These are phyloP conservation scores for Falco columbarius DNA, from an alignment of 2,797 vertebrate species.

Conservation along the genomic window DNA sequence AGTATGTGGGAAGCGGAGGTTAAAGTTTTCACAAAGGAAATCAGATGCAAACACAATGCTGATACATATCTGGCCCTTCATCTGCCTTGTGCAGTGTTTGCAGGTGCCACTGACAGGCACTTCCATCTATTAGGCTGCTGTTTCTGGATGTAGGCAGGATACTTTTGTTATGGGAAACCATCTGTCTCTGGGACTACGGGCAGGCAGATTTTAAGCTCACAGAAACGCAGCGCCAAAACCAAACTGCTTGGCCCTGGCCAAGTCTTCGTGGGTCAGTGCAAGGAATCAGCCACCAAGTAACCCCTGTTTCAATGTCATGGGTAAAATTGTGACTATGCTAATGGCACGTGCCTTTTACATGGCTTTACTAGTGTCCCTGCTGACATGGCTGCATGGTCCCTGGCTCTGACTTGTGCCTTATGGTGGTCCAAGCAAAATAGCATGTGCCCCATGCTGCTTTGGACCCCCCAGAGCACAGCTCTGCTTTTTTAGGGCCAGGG, in stretches of 20 bases:
- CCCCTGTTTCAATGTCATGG: fast-evolving
- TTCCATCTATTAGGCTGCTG: background rate
- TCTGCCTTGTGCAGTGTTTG: background rate
- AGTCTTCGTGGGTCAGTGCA: background rate
- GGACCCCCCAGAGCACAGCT: background rate
- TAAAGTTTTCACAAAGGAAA: background rate
- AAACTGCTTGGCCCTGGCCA: background rate
- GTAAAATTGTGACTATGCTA: background rate
- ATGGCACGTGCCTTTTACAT: fast-evolving
- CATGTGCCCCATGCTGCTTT: fast-evolving
- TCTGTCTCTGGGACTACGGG: background rate
- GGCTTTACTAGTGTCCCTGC: background rate
- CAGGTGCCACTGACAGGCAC: background rate
- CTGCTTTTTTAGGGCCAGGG: background rate
- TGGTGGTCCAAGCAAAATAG: fast-evolving
- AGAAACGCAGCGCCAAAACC: background rate
- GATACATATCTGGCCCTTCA: background rate
- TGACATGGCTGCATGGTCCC: background rate
- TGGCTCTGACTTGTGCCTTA: background rate
- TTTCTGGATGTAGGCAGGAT: background rate
- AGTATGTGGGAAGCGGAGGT: background rate
- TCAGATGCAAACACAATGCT: background rate
- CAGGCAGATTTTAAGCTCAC: background rate
- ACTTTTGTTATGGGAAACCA: background rate
- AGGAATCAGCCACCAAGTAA: background rate